Percentiles rank a stretch among this genome's conserved stretches.
phyloP scores from a whole-genome alignment of 2,888 invertebrate species.

The Bombyx huttoni region DNA sequence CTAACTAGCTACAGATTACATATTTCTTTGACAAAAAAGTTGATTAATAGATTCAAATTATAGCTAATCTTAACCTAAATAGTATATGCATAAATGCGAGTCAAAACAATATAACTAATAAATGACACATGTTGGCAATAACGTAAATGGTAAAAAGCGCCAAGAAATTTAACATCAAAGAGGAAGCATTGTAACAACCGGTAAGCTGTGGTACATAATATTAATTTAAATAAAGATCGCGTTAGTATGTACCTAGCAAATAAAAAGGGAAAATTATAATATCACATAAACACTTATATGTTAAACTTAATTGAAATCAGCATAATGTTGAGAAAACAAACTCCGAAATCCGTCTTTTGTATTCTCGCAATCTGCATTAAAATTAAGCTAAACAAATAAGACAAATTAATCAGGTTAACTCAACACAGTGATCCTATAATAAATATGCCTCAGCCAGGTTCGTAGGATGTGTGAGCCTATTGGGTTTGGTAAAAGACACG shows the following conservation, averaged over 20 bases:
- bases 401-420: constrained; percentile 28
- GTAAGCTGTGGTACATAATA: constrained; percentile 19
- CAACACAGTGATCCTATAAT: constrained; percentile 21
- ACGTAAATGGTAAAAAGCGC: constrained; percentile 55
- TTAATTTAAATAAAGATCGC: constrained; percentile 49
- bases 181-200: constrained; percentile 58
- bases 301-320: constrained; percentile 69
- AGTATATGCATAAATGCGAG: constrained; percentile 51
- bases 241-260: constrained; percentile 47
- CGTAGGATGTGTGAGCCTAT: constrained; percentile 16
- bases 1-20: constrained; percentile 59
- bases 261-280: constrained; percentile 65
- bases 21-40: constrained; percentile 51
- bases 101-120: constrained; percentile 43
- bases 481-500: constrained; percentile 33
- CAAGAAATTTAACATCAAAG: constrained; percentile 46
- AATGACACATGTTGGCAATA: constrained; percentile 39
- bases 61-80: constrained; percentile 44
- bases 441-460: constrained; percentile 22
- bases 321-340: constrained; percentile 15
- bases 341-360: constrained; percentile 28
- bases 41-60: constrained; percentile 58
- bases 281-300: constrained; percentile 65
- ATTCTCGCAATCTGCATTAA: constrained; percentile 29
- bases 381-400: constrained; percentile 70